These are phyloP conservation scores for Ecdyonurus torrentis DNA, from an alignment of 2,888 invertebrate genomes.

Conservation along the genomic window DNA sequence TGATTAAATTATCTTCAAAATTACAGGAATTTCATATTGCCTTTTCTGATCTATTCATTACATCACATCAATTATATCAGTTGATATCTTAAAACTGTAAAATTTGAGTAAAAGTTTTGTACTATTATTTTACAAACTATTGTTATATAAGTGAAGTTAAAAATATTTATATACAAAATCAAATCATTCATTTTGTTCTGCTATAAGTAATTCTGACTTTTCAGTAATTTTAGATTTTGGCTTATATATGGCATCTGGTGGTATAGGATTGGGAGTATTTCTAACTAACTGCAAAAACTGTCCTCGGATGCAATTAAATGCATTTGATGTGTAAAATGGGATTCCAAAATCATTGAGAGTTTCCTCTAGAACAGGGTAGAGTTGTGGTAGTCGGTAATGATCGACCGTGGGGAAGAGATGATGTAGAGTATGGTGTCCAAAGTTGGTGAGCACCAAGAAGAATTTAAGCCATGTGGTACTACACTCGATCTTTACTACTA, in stretches of 20 bases:
- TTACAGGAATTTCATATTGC: too few relatives aligned
- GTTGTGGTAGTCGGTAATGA: conserved; percentile 47
- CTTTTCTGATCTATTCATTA: too few relatives aligned
- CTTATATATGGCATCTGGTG: conserved; percentile 6
- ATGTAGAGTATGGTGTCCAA: conserved; percentile 62
- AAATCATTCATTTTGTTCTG: neutral
- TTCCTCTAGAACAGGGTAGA: conserved; percentile 43
- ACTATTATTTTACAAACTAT: too few relatives aligned
- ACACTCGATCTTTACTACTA: too few relatives aligned
- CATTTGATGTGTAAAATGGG: conserved; percentile 26
- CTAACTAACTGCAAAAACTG: conserved; percentile 43
- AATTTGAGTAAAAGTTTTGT: too few relatives aligned
- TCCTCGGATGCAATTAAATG: conserved; percentile 44
- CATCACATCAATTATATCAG: too few relatives aligned
- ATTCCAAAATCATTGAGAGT: conserved; percentile 47
- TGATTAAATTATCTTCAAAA: too few relatives aligned
- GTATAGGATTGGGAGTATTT: conserved; percentile 24
- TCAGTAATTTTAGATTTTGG: neutral
- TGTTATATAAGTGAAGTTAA: too few relatives aligned
- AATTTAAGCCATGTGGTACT: too few relatives aligned
- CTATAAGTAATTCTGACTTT: neutral
- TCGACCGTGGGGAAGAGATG: conserved; percentile 69
- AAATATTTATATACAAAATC: neutral
- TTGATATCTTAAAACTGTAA: too few relatives aligned
- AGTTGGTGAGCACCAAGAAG: conserved; percentile 49